Evolutionary conservation across 2,888 invertebrate species (phyloP).

Genomic region (Beris morrisii): DNA sequence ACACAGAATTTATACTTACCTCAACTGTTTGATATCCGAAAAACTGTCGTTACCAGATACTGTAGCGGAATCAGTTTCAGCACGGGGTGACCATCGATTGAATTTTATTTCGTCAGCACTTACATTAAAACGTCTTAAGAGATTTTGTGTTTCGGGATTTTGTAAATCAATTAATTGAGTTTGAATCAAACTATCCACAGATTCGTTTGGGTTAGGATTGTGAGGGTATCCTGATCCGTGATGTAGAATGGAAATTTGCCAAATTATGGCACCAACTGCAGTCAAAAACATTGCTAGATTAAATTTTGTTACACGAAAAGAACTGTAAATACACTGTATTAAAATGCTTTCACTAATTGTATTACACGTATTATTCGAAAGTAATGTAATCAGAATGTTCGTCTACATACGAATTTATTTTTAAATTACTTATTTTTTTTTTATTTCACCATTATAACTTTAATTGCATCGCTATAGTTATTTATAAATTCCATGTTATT

Average conservation of each 20-base stretch:
- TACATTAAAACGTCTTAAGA: conserved; percentile 50
- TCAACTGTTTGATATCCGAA: conserved; percentile 31
- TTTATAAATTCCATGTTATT: no score
- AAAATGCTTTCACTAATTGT: no score
- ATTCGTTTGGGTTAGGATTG: background rate
- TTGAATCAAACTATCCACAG: background rate
- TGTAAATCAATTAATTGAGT: conserved; percentile 30
- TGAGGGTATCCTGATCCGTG: conserved; percentile 2
- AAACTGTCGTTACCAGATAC: conserved; percentile 13
- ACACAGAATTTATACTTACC: conserved; percentile 9
- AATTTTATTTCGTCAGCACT: conserved; percentile 49
- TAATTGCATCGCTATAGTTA: no score
- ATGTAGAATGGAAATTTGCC: background rate
- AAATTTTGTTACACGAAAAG: no score
- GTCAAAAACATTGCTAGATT: no score
- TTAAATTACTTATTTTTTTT: no score
- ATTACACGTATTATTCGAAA: no score
- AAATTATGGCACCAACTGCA: no score
- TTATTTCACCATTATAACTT: no score
- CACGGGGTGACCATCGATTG: conserved; percentile 40
- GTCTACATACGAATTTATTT: no score
- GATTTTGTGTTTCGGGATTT: conserved; percentile 42
- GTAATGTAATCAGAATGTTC: no score
- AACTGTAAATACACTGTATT: no score
- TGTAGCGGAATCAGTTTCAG: conserved; percentile 3